Evolutionary conservation across 2,113 vertebrate genomes (phyloP), one percentile per base, ranked within the genome.

Genomic region (Xenopus laevis): DNA sequence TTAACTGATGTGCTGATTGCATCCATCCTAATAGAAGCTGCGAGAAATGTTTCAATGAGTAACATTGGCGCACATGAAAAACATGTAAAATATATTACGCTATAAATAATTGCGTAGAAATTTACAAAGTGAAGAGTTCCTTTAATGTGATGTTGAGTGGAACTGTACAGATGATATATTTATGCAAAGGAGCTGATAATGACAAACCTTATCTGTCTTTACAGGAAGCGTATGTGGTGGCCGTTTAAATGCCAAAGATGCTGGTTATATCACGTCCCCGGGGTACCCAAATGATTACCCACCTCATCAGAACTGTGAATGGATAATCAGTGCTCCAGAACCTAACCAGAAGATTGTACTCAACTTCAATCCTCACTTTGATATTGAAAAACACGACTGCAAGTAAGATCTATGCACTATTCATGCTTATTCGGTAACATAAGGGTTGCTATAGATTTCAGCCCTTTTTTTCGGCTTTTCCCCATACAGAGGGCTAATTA

Each of bases 331-430:
- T 0, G 87, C 97, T 5, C 96, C 97, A 0, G 97, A 98, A 82
- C 81, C 93, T 66, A 94, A 92, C 10, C 97, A 98, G 84, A 96
- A 96, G 89, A 98, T 99, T 57, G 92, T 97, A 79, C 94, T 99
- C 81, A 99, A 98, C 91, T 99, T 99, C 88, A 99, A 99, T 88
- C 97, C 97, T 3, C 97, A 99, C 85, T 99, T 99, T 11, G 97
- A 99, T 89, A 95, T 99, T 0, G 97, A 99, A 87, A 97, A 96
- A 61, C 93, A 98, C 0, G 96, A 99, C 82, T 99, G 97, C 97
- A 98, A 98, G 97, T 98, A 91, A 88, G 89, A 40, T 40, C 33
- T 40, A 6, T 40, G 6, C 33, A 5, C 33, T 40, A 40, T 40
- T 40, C 6, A 1, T 40, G 33, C 33, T 40, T 9, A 40, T 40